Evolutionary conservation across 2,797 vertebrate species (phyloP).

Genomic region (Pangasius krempfi): DNA sequence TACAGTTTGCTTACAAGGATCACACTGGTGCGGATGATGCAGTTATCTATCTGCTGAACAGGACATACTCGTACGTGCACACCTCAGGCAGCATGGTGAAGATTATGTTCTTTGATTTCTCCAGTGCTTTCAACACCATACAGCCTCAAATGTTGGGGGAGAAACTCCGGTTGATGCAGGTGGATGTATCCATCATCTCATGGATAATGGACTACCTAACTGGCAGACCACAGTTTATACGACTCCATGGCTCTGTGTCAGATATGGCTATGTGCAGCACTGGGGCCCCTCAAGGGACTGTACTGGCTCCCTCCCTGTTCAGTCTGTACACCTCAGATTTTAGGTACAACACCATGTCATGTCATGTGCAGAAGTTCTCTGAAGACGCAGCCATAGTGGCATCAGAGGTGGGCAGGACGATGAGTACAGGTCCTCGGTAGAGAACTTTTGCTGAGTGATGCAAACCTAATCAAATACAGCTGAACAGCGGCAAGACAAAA

Average conservation of each 20-base stretch:
- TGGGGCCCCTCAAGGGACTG: background rate
- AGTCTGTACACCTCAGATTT: background rate
- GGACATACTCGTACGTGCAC: background rate
- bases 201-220: background rate
- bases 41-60: background rate
- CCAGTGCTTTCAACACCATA: background rate
- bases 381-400: background rate
- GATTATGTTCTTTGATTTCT: constrained; percentile 7
- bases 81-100: background rate
- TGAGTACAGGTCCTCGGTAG: no score
- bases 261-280: background rate
- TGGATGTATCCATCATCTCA: background rate
- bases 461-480: background rate
- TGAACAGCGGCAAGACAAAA: background rate
- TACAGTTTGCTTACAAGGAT: background rate
- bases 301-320: background rate
- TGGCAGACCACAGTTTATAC: background rate
- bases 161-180: background rate
- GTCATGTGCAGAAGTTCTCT: background rate
- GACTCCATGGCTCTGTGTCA: background rate
- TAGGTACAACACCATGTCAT: background rate
- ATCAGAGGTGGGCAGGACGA: background rate
- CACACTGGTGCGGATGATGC: background rate
- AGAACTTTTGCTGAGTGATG: background rate
- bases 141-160: background rate